Evolutionary conservation across 2,797 vertebrate genomes (phyloP), one percentile per base, ranked within the genome.

Genomic region (Oreortyx pictus): DNA sequence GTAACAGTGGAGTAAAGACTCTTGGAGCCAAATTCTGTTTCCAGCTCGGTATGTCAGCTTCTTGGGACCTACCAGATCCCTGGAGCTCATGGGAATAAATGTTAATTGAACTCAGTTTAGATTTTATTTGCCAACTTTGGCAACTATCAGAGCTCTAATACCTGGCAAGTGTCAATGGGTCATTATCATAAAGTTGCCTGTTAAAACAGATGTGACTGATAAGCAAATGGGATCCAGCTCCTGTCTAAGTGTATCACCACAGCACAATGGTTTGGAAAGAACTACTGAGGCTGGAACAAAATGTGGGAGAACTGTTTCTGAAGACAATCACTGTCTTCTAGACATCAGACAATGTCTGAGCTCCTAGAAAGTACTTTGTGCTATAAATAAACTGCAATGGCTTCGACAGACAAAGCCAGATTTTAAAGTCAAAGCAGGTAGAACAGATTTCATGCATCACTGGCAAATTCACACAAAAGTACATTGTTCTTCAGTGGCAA

Each of bases 361-460:
- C 54, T 81, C 43, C 0, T 18, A 10, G 20, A 35, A 76, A 71
- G 66, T 12, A 46, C 57, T 66, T 14, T 3, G 68, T 47, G 79
- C 72, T 92, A 80, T 57, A 80, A 92, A 92, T 77, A 89, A 89
- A 66, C 54, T 2, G 14, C 39, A 77, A 37, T 11, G 54, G 57
- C n/a, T 87, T 84, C 68, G 77, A 71, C 18, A n/a, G 73, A 64
- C 64, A 82, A 71, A 89, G 47, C 17, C 44, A 64, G 76, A 85
- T 86, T 87, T 74, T 47, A 65, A 91, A 85, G 73, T 86, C 79
- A 91, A 13, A 90, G 37, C 79, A 87, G 91, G 85, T 20, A 54
- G 24, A 93, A 64, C 16, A 41, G 47, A 56, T 67, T 33, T 89
- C 72, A 44, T 64, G 54, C 57, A 13, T 44, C 24, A 11, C 18